A percentile compares a stretch with the other conserved stretches of the same genome.
Conservation (phyloP, 2,113 vertebrate genomes). For the Mustela lutreola region DNA sequence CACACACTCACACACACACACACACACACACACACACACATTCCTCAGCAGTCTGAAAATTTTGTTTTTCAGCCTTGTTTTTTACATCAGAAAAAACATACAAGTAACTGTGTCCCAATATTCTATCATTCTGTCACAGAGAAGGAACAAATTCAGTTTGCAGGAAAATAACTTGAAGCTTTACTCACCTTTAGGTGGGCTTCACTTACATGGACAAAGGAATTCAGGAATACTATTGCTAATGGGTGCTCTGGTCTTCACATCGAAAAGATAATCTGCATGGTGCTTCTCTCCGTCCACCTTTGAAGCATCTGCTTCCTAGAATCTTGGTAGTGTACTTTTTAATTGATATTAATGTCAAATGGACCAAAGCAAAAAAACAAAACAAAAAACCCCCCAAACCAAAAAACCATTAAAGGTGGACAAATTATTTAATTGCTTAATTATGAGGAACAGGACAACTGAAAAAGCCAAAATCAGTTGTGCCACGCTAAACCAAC, state of each 20-base stretch:
- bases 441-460: not conserved
- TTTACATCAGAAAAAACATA: not conserved
- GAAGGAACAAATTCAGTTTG: not conserved
- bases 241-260: not conserved
- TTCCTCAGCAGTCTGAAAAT: not conserved
- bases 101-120: not conserved
- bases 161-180: not conserved
- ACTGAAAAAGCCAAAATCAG: not conserved
- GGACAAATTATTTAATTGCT: not conserved
- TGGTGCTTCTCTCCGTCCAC: not conserved
- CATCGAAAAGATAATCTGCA: not conserved
- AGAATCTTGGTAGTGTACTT: not conserved
- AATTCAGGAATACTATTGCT: not conserved
- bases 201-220: not conserved
- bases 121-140: conserved; percentile 1
- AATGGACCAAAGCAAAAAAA: not conserved
- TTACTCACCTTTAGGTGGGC: not conserved
- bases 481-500: not conserved
- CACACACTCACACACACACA: not conserved
- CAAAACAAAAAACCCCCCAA: not conserved
- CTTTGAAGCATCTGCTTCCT: not conserved
- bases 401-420: not conserved
- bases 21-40: not conserved
- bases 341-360: not conserved
- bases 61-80: not conserved